Conservation (phyloP, 1,140 invertebrate genomes). For the Drosophila aff. region DNA sequence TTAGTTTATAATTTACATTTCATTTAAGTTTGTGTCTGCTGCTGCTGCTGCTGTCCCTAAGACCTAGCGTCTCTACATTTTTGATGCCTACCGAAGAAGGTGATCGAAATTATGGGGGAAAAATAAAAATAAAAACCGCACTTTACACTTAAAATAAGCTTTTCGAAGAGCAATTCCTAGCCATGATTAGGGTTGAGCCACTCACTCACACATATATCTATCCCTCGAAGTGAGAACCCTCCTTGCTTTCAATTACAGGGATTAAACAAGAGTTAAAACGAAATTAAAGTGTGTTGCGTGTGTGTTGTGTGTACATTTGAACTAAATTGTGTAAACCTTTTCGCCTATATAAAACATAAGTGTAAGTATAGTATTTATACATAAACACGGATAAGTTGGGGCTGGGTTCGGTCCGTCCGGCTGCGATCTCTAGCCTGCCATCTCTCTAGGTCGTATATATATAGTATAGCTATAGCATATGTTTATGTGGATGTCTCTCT, state of each 20-base stretch:
- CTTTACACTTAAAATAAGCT: constrained; percentile 13
- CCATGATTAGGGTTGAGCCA: constrained; percentile 8
- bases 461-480: constrained; percentile 70
- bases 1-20: constrained; percentile 56
- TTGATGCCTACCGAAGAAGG: constrained; percentile 24
- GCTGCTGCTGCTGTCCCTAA: constrained; percentile 32
- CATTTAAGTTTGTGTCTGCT: constrained; percentile 50
- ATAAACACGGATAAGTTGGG: constrained; percentile 53
- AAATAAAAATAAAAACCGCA: constrained; percentile 23
- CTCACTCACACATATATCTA: neutral
- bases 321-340: constrained; percentile 82
- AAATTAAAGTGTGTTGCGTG: constrained; percentile 44
- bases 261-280: constrained; percentile 52
- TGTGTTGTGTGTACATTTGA: constrained; percentile 75
- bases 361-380: constrained; percentile 78
- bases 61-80: constrained; percentile 34
- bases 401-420: constrained; percentile 3
- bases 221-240: constrained; percentile 12
- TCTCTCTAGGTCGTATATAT: constrained; percentile 38
- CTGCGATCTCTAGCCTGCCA: constrained; percentile 25
- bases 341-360: constrained; percentile 76
- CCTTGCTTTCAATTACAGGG: constrained; percentile 3
- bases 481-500: constrained; percentile 62
- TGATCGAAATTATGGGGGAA: constrained; percentile 11
- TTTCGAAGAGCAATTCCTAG: constrained; percentile 8